Percentiles rank a stretch among this genome's conserved stretches.
Evolutionary conservation across 2,797 vertebrate species (phyloP).

Genomic region (Hirundo rustica): DNA sequence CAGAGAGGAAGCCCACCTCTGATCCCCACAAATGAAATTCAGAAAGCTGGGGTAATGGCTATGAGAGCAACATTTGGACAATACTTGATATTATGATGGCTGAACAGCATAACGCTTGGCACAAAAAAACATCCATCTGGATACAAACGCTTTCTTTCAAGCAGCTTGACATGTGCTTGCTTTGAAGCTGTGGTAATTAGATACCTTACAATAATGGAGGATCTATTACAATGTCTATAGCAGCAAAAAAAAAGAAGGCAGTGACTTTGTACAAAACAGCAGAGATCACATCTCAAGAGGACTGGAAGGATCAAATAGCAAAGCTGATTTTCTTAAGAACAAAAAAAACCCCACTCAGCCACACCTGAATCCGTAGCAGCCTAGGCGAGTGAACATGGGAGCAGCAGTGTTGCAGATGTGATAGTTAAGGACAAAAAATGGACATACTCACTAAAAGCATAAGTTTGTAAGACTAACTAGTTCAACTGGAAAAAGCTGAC

Average conservation of each 20-base stretch:
- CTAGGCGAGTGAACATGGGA: background rate
- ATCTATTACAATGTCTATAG: background rate
- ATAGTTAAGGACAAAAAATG: background rate
- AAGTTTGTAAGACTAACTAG: background rate
- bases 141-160: conserved; percentile 46
- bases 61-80: background rate
- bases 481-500: background rate
- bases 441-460: background rate
- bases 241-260: background rate
- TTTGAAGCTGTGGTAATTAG: conserved; percentile 55
- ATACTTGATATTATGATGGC: background rate
- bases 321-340: background rate
- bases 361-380: background rate
- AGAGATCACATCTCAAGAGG: background rate
- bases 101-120: conserved; percentile 10
- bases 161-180: conserved; percentile 10
- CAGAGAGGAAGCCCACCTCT: background rate
- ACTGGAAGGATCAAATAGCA: background rate
- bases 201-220: conserved; percentile 8
- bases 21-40: background rate
- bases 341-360: background rate
- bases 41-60: background rate
- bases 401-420: accelerated
- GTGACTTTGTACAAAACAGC: background rate
- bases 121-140: background rate